Conservation (phyloP, 2,113 vertebrate genomes). For the Gymnarchus niloticus region DNA sequence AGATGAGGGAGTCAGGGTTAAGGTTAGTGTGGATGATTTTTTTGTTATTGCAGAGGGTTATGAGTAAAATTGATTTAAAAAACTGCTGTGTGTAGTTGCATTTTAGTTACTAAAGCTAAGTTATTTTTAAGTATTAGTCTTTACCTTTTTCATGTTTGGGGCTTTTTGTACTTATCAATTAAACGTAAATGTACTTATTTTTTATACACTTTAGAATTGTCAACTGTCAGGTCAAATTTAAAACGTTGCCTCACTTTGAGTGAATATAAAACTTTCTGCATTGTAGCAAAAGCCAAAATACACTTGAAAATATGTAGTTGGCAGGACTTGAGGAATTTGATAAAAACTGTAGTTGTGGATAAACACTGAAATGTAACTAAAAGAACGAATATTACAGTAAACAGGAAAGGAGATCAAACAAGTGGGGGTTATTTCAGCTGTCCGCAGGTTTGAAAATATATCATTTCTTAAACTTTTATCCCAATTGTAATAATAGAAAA, state of each 20-base stretch:
- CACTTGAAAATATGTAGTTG: not conserved
- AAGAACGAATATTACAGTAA: not conserved
- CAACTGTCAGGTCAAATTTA: not conserved
- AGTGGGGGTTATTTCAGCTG: not conserved
- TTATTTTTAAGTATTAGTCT: not conserved
- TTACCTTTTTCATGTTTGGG: not conserved
- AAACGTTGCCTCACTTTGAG: not conserved
- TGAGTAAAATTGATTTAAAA: not conserved
- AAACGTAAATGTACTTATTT: too few species aligned
- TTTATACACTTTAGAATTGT: not conserved
- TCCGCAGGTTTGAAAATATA: not conserved
- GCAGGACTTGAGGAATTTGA: not conserved
- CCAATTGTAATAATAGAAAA: not conserved
- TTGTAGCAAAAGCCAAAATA: not conserved
- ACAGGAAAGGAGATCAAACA: too few species aligned
- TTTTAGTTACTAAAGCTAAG: not conserved
- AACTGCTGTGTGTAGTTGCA: not conserved
- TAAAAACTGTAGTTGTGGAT: not conserved
- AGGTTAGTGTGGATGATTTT: conserved; percentile 9
- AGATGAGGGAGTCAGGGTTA: conserved; percentile 15
- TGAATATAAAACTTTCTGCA: not conserved
- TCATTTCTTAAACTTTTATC: not conserved
- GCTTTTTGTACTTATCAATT: not conserved
- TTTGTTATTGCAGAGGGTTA: not conserved
- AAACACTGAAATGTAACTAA: not conserved